Evolutionary conservation across 2,888 invertebrate species (phyloP), one percentile per base, ranked within the genome.

Genomic region (Uloborus plumipes): DNA sequence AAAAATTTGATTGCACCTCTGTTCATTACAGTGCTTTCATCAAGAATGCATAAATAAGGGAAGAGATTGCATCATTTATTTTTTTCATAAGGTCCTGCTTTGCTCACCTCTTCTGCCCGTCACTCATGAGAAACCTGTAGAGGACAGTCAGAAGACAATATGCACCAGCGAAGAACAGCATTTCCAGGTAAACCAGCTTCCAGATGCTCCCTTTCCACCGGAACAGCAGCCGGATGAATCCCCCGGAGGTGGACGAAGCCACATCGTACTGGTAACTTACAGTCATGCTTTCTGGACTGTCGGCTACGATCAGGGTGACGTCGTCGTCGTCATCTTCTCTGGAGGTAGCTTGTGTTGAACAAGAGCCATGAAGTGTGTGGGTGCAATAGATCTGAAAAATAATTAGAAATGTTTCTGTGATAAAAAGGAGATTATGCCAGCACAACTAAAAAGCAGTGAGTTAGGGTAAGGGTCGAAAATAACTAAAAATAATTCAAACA

Each of bases 181-280:
- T 88, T 88, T 91, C 91, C 70, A 90, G 87, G 88, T 91, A 91
- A 83, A 92, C 91, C 73, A 92, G 89, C 86, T 92, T 91, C 88
- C 91, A 92, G 53, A 92, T 89, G 73, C 91, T 91, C 62, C 91
- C 91, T 82, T 90, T 88, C 92, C 91, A 92, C 90, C 91, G 90
- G 88, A 91, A 90, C 55, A 92, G 88, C 18, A 92, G 89, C 51
- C 91, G 88, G 71, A 91, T 91, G 88, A 92, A 91, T 78, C 91
- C 91, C 77, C 91, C 91, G 85, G 91, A 91, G 76, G 91, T 91
- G 84, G 91, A 91, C 80, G 91, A 91, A 47, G 91, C 91, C 85
- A 91, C 91, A 87, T 91, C 91, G 86, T 91, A 91, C 86, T 91
- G 91, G 87, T 91, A 91, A 85, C 91, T 91, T 77, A 91, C 91